These are phyloP conservation scores for Caenorhabditis sulstoni DNA, from an alignment of 2,888 invertebrate species.

Conservation along the genomic window DNA sequence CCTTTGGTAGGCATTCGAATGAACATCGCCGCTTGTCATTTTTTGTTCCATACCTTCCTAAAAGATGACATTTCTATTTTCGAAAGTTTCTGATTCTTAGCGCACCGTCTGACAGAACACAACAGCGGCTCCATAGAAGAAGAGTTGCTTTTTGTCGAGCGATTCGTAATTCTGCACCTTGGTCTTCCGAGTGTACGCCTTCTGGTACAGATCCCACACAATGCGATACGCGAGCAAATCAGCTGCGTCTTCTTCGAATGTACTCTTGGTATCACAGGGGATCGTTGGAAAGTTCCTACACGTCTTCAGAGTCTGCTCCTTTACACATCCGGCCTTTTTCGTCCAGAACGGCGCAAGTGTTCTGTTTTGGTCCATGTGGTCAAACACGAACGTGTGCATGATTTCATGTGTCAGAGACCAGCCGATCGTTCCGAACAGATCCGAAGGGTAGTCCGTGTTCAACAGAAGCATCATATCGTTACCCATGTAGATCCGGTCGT, in stretches of 20 bases:
- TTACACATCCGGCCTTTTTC: constrained; percentile 18
- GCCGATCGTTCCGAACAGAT: constrained; percentile 41
- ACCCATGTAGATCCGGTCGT: constrained; percentile 24
- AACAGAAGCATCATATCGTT: constrained; percentile 32
- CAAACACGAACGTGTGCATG: constrained; percentile 42
- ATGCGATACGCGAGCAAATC: constrained; percentile 34
- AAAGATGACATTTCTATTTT: background rate
- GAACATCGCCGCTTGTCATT: background rate
- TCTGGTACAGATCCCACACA: constrained; percentile 18
- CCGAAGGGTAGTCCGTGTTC: constrained; percentile 29
- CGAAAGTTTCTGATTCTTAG: background rate
- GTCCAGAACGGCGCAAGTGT: constrained; percentile 27
- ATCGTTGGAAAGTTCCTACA: constrained; percentile 32
- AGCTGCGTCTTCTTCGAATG: constrained; percentile 49
- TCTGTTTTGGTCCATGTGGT: background rate
- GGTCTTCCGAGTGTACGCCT: constrained; percentile 13
- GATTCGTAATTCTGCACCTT: constrained; percentile 15
- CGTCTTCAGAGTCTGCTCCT: constrained; percentile 35
- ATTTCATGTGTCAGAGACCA: constrained; percentile 37
- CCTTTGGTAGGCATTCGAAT: constrained; percentile 37
- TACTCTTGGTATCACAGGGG: background rate
- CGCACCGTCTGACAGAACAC: constrained; percentile 40
- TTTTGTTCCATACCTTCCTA: constrained; percentile 9
- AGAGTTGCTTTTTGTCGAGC: constrained; percentile 28
- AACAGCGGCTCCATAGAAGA: constrained; percentile 50